Evolutionary conservation across 2,113 vertebrate genomes (phyloP), one percentile per base, ranked within the genome.

Genomic region (Cygnus buccinator): DNA sequence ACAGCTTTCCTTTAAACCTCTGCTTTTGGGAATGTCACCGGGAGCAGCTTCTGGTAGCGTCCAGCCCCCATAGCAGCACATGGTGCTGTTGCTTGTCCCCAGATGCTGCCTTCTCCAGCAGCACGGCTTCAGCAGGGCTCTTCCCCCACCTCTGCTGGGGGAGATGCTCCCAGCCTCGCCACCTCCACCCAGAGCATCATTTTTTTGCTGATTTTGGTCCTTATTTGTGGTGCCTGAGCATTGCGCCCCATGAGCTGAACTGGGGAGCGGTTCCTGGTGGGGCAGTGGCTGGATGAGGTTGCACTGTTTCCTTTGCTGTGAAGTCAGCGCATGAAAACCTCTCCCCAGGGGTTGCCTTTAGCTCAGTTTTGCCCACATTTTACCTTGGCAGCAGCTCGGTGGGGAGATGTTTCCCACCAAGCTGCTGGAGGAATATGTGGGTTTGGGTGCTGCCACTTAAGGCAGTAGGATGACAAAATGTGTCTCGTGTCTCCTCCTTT

Each of bases 131-230:
- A 14, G 28, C 37, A 57, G 15, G 55, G 26, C 7, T 73, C 37
- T 78, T 57, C 59, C 31, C 43, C 41, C 1, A 0, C n/a, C 44
- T 74, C 58, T 0, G 1, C 37, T 0, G 0, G 29, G 33, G 44
- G 4, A 65, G 77, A 43, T 11, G 37, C 54, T 84, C 23, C 39
- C 46, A 37, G n/a, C 67, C 48, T 61, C 57, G 35, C 31, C 37
- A 41, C 46, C 46, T 48, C 46, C 46, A 48, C 46, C 46, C 46
- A 5, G 20, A 48, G 46, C 46, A 48, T 48, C 46, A 10, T 48
- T 21, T 21, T 48, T 22, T 48, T 48, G 46, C 46, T 61, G 55
- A 7, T 82, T 29, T 46, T 48, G n/a, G 87, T 70, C 65, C 48
- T 78, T 46, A 22, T 26, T 81, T 70, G 41, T 3, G 26, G n/a